Conservation (phyloP, 2,888 invertebrate genomes). For the Chymomyza amoena region DNA sequence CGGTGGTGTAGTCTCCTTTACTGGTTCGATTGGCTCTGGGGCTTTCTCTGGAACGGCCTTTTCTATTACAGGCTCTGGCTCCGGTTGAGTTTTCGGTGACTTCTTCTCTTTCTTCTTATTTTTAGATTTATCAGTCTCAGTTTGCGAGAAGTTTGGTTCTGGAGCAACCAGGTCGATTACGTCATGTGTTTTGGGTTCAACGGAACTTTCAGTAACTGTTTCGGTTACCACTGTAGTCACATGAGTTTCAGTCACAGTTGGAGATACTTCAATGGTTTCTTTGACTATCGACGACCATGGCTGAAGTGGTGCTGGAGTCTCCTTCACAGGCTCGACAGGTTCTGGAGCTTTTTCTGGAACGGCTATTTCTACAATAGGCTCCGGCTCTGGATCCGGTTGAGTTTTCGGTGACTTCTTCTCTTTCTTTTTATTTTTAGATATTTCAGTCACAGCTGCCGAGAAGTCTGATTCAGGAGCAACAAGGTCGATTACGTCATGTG, state of each 20-base stretch:
- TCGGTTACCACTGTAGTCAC: not conserved
- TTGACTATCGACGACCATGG: slow-evolving; percentile 2
- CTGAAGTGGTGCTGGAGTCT: not conserved
- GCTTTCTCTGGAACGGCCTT: not conserved
- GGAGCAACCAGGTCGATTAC: not conserved
- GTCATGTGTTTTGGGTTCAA: not conserved
- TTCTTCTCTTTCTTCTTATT: too few species aligned
- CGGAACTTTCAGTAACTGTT: not conserved
- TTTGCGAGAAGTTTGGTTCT: slow-evolving; percentile 7
- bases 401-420: not conserved
- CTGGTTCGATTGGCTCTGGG: not conserved
- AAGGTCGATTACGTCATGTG: not conserved
- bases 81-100: not conserved
- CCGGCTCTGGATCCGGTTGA: not conserved
- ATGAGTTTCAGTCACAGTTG: not conserved
- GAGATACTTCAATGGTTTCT: slow-evolving; percentile 9
- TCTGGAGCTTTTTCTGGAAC: not conserved
- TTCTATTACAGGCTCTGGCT: too few species aligned
- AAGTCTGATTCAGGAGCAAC: not conserved
- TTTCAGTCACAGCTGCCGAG: not conserved
- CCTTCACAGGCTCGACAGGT: not conserved
- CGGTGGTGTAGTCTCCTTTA: not conserved
- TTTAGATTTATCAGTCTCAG: not conserved
- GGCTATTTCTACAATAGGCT: not conserved
- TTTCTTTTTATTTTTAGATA: not conserved